Conservation (phyloP, 2,888 invertebrate genomes). For the Synergus itoensis region DNA sequence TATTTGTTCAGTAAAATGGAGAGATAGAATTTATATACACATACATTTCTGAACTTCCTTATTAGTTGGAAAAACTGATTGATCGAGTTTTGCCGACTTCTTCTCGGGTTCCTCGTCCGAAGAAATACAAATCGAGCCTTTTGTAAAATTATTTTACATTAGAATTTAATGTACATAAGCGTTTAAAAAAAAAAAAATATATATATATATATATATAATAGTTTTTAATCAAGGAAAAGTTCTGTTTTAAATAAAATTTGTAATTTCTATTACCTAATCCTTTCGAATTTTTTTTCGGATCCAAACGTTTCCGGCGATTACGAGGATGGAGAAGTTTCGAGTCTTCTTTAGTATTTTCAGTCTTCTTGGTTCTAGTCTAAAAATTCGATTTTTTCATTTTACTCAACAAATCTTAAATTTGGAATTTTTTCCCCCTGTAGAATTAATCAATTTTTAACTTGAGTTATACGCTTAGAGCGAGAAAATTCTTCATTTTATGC, state of each 20-base stretch:
- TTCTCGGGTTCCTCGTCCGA: conserved; percentile 77
- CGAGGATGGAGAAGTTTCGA: conserved; percentile 61
- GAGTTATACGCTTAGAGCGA: too few species aligned
- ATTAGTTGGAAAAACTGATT: background rate
- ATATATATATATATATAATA: too few species aligned
- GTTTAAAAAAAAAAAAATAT: background rate
- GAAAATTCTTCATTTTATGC: too few species aligned
- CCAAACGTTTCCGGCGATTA: conserved; percentile 60
- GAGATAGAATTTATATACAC: background rate
- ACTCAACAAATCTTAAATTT: too few species aligned
- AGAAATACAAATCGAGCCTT: conserved; percentile 76
- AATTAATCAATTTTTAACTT: too few species aligned
- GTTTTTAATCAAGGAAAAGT: too few species aligned
- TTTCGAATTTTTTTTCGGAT: conserved; percentile 67
- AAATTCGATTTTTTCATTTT: too few species aligned
- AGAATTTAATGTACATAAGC: background rate
- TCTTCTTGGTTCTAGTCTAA: conserved; percentile 46
- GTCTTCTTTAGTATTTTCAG: conserved; percentile 50
- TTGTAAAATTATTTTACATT: conserved; percentile 57
- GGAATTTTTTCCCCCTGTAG: too few species aligned
- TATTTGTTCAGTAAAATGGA: too few species aligned
- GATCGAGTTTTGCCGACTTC: conserved; percentile 55
- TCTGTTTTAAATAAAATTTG: background rate
- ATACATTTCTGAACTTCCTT: conserved; percentile 40
- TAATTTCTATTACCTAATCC: conserved; percentile 71